A percentile compares a stretch with the other conserved stretches of the same genome.
These are phyloP conservation scores for Lepus oiostolus DNA, from an alignment of 2,797 vertebrate genomes.

Conservation along the genomic window DNA sequence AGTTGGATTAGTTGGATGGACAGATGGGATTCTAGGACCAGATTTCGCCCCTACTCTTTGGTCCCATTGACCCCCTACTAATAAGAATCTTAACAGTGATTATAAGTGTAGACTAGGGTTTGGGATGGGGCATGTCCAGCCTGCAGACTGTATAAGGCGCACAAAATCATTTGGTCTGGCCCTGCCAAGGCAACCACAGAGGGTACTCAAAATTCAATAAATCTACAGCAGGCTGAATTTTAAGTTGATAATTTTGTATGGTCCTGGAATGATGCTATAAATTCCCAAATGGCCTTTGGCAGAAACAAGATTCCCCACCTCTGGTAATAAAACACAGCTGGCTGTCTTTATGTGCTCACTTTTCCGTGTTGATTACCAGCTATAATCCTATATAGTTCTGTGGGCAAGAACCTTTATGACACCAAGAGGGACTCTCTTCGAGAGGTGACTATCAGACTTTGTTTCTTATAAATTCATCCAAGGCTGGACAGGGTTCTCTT, in stretches of 20 bases:
- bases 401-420: neutral
- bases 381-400: neutral
- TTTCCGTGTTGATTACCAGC: constrained; percentile 20
- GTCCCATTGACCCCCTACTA: neutral
- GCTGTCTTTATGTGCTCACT: neutral
- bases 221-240: too few species aligned
- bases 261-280: too few species aligned
- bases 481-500: neutral
- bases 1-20: neutral
- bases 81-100: neutral
- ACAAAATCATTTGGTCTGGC: too few species aligned
- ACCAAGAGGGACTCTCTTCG: constrained; percentile 11
- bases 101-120: neutral
- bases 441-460: neutral
- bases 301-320: too few species aligned
- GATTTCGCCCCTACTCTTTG: neutral
- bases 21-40: neutral
- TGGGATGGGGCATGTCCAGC: too few species aligned
- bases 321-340: neutral
- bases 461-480: neutral
- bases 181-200: too few species aligned
- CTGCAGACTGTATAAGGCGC: too few species aligned
- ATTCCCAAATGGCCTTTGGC: too few species aligned
- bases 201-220: too few species aligned
- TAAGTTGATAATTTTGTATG: too few species aligned